Conservation (phyloP, 1,140 invertebrate genomes). For the Grapholita molesta region DNA sequence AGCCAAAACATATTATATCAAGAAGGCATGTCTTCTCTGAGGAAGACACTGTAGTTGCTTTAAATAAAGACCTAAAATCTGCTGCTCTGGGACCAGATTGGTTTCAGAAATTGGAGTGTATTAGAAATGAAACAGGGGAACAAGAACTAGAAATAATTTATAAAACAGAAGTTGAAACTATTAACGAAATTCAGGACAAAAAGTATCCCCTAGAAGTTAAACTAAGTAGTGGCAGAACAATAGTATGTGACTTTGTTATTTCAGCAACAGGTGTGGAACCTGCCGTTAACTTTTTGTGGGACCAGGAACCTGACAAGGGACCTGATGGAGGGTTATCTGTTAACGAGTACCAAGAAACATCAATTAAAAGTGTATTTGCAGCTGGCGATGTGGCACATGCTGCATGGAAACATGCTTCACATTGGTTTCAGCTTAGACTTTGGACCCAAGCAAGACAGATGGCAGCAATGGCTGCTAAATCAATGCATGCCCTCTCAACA, state of each 20-base stretch:
- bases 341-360: slow-evolving; percentile 92
- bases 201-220: slow-evolving; percentile 86
- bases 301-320: slow-evolving; percentile 79
- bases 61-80: slow-evolving; percentile 78
- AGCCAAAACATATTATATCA: slow-evolving; percentile 49
- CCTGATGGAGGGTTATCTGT: slow-evolving; percentile 89
- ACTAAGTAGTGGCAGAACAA: slow-evolving; percentile 86
- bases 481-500: slow-evolving; percentile 85
- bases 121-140: slow-evolving; percentile 70
- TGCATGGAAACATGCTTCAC: slow-evolving; percentile 85
- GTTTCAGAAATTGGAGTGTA: slow-evolving; percentile 86
- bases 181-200: slow-evolving; percentile 57
- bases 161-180: slow-evolving; percentile 83
- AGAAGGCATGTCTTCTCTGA: slow-evolving; percentile 86
- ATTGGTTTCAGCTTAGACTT: slow-evolving; percentile 98
- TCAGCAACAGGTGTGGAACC: slow-evolving; percentile 97
- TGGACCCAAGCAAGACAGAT: slow-evolving; percentile 99
- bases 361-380: slow-evolving; percentile 89
- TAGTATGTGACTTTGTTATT: slow-evolving; percentile 94
- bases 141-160: slow-evolving; percentile 81
- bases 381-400: slow-evolving; percentile 96
- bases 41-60: slow-evolving; percentile 60
- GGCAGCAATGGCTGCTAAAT: slow-evolving; percentile 95
- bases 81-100: slow-evolving; percentile 97
- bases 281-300: slow-evolving; percentile 79